These are phyloP conservation scores for Cistogaster globosa DNA, from an alignment of 2,888 invertebrate genomes.

Conservation along the genomic window DNA sequence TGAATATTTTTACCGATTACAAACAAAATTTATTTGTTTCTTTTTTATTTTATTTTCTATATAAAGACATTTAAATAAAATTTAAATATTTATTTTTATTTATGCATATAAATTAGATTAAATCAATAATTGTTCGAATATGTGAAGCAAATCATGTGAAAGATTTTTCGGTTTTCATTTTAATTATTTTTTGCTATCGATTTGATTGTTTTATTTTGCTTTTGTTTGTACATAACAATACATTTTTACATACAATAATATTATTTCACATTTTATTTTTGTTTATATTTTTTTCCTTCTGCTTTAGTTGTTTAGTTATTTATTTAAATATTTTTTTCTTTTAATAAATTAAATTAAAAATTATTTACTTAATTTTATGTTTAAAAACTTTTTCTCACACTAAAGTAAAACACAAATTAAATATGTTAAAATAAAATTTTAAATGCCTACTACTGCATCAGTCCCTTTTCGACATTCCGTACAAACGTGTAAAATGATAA, in stretches of 20 bases:
- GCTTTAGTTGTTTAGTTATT: constrained; percentile 19
- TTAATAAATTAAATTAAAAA: constrained; percentile 22
- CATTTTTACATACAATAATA: not conserved
- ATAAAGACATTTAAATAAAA: constrained; percentile 20
- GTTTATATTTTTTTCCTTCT: no score
- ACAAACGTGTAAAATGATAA: no score
- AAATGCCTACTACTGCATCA: no score
- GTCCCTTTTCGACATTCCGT: no score
- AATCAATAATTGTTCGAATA: constrained; percentile 61
- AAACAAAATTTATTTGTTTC: not conserved
- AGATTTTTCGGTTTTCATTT: constrained; percentile 4
- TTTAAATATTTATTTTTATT: constrained; percentile 42
- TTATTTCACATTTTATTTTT: not conserved
- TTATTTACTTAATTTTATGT: constrained; percentile 33
- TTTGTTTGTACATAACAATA: not conserved
- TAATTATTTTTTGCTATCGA: constrained; percentile 9
- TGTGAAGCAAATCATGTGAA: constrained; percentile 39
- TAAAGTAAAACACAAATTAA: not conserved
- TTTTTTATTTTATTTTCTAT: not conserved
- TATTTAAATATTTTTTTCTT: not conserved
- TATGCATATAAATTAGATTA: constrained; percentile 60
- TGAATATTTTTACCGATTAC: not conserved
- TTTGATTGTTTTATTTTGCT: constrained; percentile 6
- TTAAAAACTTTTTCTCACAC: constrained; percentile 29
- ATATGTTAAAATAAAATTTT: not conserved